Conservation (phyloP, 2,888 invertebrate genomes). For the Mesorhabditis belari region DNA sequence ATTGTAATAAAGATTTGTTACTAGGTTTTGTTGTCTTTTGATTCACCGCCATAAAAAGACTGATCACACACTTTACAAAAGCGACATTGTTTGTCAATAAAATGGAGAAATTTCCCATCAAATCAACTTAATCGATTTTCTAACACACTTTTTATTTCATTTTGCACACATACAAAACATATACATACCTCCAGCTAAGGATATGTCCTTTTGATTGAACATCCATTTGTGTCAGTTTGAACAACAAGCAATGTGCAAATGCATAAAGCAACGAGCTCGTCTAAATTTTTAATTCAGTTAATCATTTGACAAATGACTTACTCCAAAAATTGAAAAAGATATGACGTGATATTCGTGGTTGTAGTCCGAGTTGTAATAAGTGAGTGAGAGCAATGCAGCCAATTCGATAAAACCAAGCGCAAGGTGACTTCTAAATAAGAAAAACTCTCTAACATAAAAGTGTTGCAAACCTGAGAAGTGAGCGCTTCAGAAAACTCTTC, state of each 20-base stretch:
- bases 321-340: slow-evolving; percentile 8
- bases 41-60: no score
- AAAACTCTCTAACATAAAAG: no score
- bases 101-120: no score
- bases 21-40: no score
- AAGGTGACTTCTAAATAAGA: neutral
- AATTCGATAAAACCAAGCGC: neutral
- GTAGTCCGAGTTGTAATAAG: slow-evolving; percentile 5
- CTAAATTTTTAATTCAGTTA: neutral
- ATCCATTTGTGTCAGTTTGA: neutral
- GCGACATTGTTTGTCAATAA: no score
- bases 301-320: neutral
- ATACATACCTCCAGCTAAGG: neutral
- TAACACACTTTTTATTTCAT: no score
- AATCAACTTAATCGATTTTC: no score
- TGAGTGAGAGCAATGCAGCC: slow-evolving; percentile 1
- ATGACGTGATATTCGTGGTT: slow-evolving; percentile 4
- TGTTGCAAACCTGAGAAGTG: no score
- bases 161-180: neutral
- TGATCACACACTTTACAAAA: no score
- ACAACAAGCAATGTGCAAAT: neutral
- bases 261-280: neutral
- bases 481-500: neutral
- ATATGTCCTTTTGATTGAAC: neutral
- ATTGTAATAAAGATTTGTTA: no score